These are phyloP conservation scores for Haliclona indistincta DNA, from an alignment of 37 sponge, comb jelly and placozoan species.

Conservation along the genomic window DNA sequence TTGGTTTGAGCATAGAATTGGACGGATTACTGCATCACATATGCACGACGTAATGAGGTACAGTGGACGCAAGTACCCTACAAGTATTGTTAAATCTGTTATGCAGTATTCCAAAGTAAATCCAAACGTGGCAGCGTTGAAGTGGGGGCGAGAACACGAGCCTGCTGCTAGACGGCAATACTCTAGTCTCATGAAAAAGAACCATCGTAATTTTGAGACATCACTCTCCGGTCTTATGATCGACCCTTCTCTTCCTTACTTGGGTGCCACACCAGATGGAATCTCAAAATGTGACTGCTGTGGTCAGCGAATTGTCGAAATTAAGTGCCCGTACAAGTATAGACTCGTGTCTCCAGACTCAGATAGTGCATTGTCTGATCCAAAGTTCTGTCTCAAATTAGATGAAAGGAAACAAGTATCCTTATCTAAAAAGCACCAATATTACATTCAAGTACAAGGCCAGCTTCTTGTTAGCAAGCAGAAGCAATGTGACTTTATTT, in stretches of 20 bases:
- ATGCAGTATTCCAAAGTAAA: too few species aligned
- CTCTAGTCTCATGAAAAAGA: too few species aligned
- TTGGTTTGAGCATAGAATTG: constrained; percentile 19
- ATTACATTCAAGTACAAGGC: constrained; percentile 2
- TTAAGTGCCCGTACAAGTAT: neutral
- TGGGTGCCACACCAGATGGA: constrained; percentile 31
- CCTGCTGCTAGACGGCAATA: too few species aligned
- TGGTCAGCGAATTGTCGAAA: constrained; percentile 6
- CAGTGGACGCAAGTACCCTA: too few species aligned
- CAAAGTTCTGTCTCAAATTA: neutral
- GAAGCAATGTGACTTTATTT: neutral
- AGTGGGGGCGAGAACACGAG: too few species aligned
- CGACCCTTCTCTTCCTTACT: constrained; percentile 6
- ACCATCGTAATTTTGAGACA: too few species aligned
- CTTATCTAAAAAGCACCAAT: neutral
- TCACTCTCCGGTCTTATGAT: neutral
- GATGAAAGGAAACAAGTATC: neutral
- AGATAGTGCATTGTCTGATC: neutral
- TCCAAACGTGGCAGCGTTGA: too few species aligned
- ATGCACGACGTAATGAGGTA: constrained; percentile 12
- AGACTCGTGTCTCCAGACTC: neutral
- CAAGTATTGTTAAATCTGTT: too few species aligned
- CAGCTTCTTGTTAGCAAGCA: neutral
- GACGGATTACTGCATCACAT: constrained; percentile 22
- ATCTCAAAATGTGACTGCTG: constrained; percentile 4